phyloP scores from a whole-genome alignment of 2,797 vertebrate genomes.

The Mastacembelus armatus region DNA sequence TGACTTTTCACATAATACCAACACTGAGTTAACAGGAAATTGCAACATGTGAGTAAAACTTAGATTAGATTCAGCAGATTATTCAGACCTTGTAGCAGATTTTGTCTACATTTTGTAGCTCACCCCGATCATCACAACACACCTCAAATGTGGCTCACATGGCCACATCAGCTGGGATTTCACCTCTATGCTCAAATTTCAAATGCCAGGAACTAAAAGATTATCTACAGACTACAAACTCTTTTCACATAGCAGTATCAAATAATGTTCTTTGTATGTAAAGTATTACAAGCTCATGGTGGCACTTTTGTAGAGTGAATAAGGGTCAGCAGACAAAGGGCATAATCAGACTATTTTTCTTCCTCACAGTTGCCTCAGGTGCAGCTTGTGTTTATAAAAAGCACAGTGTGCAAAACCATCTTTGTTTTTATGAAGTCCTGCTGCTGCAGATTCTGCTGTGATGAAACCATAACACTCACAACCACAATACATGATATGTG shows the following conservation, averaged over 20 bases:
- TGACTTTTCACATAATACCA: background rate
- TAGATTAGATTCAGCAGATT: slow-evolving; percentile 11
- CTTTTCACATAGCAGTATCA: too few relatives aligned
- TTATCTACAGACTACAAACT: background rate
- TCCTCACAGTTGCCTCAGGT: too few relatives aligned
- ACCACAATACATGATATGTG: too few relatives aligned
- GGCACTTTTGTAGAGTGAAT: too few relatives aligned
- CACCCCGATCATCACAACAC: background rate
- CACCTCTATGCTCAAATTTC: background rate
- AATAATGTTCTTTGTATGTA: background rate
- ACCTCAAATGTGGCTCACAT: background rate
- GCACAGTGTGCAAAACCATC: slow-evolving; percentile 13
- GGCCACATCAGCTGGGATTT: background rate
- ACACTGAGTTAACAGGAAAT: slow-evolving; percentile 27
- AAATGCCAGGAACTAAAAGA: too few relatives aligned
- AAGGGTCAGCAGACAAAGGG: too few relatives aligned
- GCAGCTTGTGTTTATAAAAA: slow-evolving; percentile 3
- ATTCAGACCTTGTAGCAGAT: background rate
- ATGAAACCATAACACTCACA: background rate
- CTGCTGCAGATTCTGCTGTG: background rate
- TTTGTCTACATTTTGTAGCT: background rate
- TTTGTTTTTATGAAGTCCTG: background rate
- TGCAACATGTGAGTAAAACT: background rate
- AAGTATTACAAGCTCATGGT: background rate
- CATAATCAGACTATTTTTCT: too few relatives aligned